phyloP scores from a whole-genome alignment of 1,140 invertebrate genomes.

The Thaumetopoea pityocampa region DNA sequence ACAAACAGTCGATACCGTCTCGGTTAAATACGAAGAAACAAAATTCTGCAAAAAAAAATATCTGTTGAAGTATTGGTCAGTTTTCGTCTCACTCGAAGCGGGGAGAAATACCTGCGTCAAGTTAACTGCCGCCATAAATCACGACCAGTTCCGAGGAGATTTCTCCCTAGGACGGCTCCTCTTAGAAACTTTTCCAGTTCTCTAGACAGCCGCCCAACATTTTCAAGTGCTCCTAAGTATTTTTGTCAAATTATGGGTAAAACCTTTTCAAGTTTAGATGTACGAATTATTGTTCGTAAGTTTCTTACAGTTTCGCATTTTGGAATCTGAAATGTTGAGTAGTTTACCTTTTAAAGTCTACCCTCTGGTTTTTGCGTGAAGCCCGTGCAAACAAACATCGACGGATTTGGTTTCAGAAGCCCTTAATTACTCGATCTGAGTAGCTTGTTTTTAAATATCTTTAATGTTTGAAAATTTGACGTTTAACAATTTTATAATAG shows the following conservation, averaged over 20 bases:
- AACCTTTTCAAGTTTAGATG: slow-evolving; percentile 2
- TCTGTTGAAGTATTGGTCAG: slow-evolving; percentile 44
- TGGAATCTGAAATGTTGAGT: too few relatives aligned
- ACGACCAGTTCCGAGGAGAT: slow-evolving; percentile 54
- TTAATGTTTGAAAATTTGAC: too few relatives aligned
- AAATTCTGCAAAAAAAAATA: slow-evolving; percentile 17
- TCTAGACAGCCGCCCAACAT: slow-evolving; percentile 37
- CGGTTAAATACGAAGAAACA: slow-evolving; percentile 26
- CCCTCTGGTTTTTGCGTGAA: background rate
- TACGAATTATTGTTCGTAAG: background rate
- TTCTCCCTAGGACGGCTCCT: slow-evolving; percentile 45
- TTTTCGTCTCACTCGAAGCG: slow-evolving; percentile 28
- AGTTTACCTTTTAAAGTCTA: background rate
- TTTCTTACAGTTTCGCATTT: too few relatives aligned
- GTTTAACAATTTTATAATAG: too few relatives aligned
- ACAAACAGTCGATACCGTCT: slow-evolving; percentile 10
- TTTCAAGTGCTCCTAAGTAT: slow-evolving; percentile 34
- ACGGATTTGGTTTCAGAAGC: too few relatives aligned
- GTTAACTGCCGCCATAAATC: slow-evolving; percentile 60
- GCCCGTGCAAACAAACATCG: too few relatives aligned
- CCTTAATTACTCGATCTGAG: too few relatives aligned
- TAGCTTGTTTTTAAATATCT: too few relatives aligned
- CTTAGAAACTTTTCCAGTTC: slow-evolving; percentile 55
- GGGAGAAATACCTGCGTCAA: slow-evolving; percentile 56
- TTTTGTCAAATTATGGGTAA: slow-evolving; percentile 37